These are phyloP conservation scores for Bothrops jararaca DNA, from an alignment of 2,113 vertebrate species.

Conservation along the genomic window DNA sequence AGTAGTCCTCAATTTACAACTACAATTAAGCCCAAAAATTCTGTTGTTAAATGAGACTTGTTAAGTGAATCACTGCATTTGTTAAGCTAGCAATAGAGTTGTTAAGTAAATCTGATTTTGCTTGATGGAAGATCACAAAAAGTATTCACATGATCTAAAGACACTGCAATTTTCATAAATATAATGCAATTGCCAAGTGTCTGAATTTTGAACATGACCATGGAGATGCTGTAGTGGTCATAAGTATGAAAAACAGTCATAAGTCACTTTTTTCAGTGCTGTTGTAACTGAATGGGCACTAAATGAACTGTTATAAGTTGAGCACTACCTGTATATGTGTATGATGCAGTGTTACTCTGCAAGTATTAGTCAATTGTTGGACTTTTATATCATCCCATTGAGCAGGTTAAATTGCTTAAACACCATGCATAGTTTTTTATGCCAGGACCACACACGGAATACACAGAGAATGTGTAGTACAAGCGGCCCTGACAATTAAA, in stretches of 20 bases:
- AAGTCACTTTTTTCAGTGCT: neutral
- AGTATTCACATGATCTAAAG: neutral
- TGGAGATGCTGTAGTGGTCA: neutral
- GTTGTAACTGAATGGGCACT: neutral
- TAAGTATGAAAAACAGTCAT: neutral
- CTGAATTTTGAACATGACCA: neutral
- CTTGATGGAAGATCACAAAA: neutral
- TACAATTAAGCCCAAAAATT: no score
- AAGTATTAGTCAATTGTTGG: neutral
- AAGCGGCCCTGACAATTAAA: neutral
- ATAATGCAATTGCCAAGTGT: neutral
- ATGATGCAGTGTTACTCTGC: neutral
- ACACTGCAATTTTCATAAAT: neutral
- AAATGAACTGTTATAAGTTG: neutral
- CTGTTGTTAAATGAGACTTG: no score
- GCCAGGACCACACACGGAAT: neutral
- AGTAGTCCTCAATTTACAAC: no score
- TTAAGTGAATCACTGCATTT: no score
- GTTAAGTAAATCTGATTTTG: neutral
- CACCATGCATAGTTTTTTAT: neutral
- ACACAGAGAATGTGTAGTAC: neutral
- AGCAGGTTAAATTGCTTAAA: neutral
- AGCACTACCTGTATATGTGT: neutral
- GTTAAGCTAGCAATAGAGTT: neutral
- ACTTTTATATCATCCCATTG: neutral